Conservation (phyloP, 1,140 invertebrate species). For the Scaptomyza hsui region DNA sequence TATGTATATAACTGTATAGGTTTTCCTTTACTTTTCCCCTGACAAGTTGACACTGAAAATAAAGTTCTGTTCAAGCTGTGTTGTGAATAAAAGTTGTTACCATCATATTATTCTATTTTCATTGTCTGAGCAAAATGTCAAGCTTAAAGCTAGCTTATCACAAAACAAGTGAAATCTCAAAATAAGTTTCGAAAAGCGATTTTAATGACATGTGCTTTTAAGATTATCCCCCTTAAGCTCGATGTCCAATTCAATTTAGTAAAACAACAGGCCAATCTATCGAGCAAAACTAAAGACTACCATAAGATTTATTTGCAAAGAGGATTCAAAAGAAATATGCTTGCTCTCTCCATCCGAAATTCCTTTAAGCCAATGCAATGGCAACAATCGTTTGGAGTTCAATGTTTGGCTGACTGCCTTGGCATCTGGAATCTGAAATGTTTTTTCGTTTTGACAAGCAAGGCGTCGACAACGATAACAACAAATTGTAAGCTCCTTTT, state of each 20-base stretch:
- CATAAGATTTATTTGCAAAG: not conserved
- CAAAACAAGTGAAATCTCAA: not conserved
- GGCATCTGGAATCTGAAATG: conserved; percentile 58
- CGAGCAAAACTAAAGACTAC: not conserved
- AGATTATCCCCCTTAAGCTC: not conserved
- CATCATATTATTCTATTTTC: too few species aligned
- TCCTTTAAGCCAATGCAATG: conserved; percentile 7
- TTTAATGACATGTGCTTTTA: not conserved
- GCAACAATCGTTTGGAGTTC: conserved; percentile 28
- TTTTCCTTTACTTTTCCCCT: too few species aligned
- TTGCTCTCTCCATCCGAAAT: conserved; percentile 3
- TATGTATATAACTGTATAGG: too few species aligned
- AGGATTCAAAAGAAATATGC: conserved; percentile 3
- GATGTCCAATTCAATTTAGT: not conserved
- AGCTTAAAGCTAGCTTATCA: not conserved
- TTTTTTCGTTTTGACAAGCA: conserved; percentile 56
- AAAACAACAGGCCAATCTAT: not conserved
- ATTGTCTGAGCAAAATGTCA: not conserved
- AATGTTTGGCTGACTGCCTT: conserved; percentile 45
- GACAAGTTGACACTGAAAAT: too few species aligned
- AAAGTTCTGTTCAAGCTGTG: too few species aligned
- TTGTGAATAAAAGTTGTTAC: too few species aligned
- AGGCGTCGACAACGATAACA: conserved; percentile 58
- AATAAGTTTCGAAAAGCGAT: not conserved
- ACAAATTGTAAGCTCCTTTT: conserved; percentile 60